These are phyloP conservation scores for Spodoptera exigua DNA, from an alignment of 2,888 invertebrate species.

Conservation along the genomic window DNA sequence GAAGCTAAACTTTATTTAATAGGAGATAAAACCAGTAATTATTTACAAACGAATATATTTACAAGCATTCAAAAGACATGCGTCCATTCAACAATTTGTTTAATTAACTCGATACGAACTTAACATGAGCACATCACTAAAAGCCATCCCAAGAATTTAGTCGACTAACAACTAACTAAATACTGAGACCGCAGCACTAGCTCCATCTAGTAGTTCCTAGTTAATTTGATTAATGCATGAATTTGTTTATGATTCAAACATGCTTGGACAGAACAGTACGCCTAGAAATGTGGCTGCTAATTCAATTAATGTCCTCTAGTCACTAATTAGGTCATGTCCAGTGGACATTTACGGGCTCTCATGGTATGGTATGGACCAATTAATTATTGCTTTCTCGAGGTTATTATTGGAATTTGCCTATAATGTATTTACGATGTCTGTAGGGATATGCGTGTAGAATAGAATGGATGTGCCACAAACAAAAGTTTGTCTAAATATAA, in stretches of 20 bases:
- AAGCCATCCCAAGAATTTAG: background rate
- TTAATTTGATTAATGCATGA: constrained; percentile 14
- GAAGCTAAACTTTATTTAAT: too few species aligned
- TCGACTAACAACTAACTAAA: background rate
- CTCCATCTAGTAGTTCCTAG: background rate
- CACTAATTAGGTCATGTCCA: constrained; percentile 45
- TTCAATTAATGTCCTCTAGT: constrained; percentile 38
- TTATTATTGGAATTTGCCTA: constrained; percentile 24
- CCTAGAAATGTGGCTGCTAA: constrained; percentile 34
- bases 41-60: too few species aligned
- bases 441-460: too few species aligned
- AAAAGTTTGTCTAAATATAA: too few species aligned
- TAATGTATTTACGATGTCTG: too few species aligned
- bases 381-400: constrained; percentile 42
- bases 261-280: constrained; percentile 15
- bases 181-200: background rate
- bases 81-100: too few species aligned
- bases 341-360: constrained; percentile 45
- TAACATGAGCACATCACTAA: too few species aligned
- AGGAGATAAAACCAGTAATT: too few species aligned
- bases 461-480: too few species aligned
- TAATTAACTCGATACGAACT: too few species aligned
- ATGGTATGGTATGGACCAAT: constrained; percentile 24
- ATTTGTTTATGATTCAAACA: constrained; percentile 33
- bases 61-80: too few species aligned